Percentiles rank a stretch among this genome's conserved stretches.
These are phyloP conservation scores for Crepidodera aurea DNA, from an alignment of 2,888 invertebrate species.

Conservation along the genomic window DNA sequence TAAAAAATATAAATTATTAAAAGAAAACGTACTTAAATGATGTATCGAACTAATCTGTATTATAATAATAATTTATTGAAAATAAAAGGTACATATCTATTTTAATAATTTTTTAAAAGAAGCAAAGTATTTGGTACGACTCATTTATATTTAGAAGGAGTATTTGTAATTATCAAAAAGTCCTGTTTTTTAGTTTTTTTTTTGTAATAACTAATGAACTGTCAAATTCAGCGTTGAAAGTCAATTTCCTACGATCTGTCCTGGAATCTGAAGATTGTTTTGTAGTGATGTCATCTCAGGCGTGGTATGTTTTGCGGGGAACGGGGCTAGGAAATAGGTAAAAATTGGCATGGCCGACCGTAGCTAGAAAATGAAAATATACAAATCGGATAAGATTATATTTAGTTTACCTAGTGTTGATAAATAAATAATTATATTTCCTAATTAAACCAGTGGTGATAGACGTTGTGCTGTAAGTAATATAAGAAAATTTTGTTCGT, in stretches of 20 bases:
- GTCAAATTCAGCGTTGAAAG: no score
- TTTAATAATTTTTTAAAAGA: no score
- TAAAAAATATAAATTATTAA: no score
- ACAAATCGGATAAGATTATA: conserved; percentile 49
- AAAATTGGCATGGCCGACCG: conserved; percentile 61
- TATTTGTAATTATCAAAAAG: no score
- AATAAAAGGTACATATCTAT: no score
- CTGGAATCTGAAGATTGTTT: conserved; percentile 17
- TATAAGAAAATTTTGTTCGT: conserved; percentile 18
- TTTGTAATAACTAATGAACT: not conserved
- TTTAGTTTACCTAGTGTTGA: conserved; percentile 34
- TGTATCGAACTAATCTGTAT: no score
- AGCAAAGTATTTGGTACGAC: no score
- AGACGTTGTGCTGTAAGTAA: conserved; percentile 33
- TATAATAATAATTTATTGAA: no score
- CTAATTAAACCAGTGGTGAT: conserved; percentile 33
- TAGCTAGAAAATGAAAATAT: conserved; percentile 46
- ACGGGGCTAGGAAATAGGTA: conserved; percentile 52
- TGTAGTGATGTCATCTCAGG: conserved; percentile 39
- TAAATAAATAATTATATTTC: conserved; percentile 32
- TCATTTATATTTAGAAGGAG: no score
- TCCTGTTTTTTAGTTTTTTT: no score
- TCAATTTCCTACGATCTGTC: not conserved
- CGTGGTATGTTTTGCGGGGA: conserved; percentile 42
- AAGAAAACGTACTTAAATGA: no score